Conservation (phyloP, 2,797 vertebrate species). For the Centroberyx gerrardi region DNA sequence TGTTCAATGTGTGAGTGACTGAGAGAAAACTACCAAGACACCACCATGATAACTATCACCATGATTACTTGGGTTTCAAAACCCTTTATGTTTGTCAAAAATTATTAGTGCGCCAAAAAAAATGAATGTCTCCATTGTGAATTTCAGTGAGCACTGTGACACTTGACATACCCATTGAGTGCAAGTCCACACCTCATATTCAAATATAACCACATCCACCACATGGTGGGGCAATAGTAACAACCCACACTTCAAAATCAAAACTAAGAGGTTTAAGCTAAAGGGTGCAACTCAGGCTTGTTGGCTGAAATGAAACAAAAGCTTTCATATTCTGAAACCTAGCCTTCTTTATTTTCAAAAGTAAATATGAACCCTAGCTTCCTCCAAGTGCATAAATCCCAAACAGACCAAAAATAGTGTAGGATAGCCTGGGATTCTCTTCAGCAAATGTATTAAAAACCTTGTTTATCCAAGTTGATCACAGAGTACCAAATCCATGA, state of each 20-base stretch:
- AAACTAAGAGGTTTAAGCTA: slow-evolving; percentile 20
- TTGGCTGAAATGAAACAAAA: neutral
- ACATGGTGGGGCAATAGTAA: slow-evolving; percentile 28
- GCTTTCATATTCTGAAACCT: too few relatives aligned
- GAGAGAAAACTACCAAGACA: slow-evolving; percentile 28
- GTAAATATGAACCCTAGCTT: too few relatives aligned
- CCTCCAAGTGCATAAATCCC: too few relatives aligned
- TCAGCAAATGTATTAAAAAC: too few relatives aligned
- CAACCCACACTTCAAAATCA: slow-evolving; percentile 37
- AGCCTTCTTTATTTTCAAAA: too few relatives aligned
- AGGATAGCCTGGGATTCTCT: too few relatives aligned
- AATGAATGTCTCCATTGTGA: neutral
- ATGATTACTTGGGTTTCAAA: slow-evolving; percentile 18
- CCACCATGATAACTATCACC: neutral
- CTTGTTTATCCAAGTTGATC: too few relatives aligned
- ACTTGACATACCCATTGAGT: slow-evolving; percentile 14
- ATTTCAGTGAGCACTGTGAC: neutral
- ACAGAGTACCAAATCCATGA: too few relatives aligned
- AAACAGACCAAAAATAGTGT: too few relatives aligned
- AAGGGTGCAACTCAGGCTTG: neutral
- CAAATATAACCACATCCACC: slow-evolving; percentile 52
- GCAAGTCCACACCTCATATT: slow-evolving; percentile 35
- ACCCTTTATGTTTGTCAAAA: too few relatives aligned
- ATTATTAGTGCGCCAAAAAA: too few relatives aligned
- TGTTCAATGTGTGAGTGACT: neutral